These are phyloP conservation scores for Cirrhinus molitorella DNA, from an alignment of 2,797 vertebrate species.

Conservation along the genomic window DNA sequence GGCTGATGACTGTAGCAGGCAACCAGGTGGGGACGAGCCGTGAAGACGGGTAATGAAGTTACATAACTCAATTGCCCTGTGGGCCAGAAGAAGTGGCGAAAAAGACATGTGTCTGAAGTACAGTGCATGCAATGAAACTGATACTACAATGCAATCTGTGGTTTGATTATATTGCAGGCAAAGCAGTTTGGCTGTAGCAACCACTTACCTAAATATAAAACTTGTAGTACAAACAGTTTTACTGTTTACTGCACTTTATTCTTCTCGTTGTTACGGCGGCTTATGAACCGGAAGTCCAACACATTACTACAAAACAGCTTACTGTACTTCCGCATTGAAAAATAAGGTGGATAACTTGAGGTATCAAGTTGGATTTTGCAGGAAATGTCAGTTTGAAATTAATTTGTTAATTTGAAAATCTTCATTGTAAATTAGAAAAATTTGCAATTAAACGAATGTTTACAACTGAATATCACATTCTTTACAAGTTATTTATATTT, in stretches of 20 bases:
- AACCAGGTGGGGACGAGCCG: constrained; percentile 59
- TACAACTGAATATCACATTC: not conserved
- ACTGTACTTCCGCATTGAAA: no score
- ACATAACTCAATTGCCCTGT: constrained; percentile 32
- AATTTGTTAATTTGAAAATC: no score
- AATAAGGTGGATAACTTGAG: not conserved
- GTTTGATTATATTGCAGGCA: not conserved
- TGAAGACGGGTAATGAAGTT: constrained; percentile 55
- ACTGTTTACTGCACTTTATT: no score
- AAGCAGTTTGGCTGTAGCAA: not conserved
- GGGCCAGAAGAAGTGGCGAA: constrained; percentile 9
- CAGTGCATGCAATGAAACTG: not conserved
- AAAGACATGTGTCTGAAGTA: constrained; percentile 21
- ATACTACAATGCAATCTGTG: constrained; percentile 1
- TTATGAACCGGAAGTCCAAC: no score
- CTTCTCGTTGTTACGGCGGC: no score
- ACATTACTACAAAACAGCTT: no score
- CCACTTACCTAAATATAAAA: not conserved
- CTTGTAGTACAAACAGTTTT: no score
- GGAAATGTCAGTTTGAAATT: not conserved
- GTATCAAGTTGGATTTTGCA: not conserved
- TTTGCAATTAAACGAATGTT: not conserved
- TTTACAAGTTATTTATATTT: not conserved
- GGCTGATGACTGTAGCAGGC: constrained; percentile 49
- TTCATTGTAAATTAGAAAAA: not conserved